These are phyloP conservation scores for Pangasius mekongensis DNA, from an alignment of 2,797 vertebrate genomes.

Conservation along the genomic window DNA sequence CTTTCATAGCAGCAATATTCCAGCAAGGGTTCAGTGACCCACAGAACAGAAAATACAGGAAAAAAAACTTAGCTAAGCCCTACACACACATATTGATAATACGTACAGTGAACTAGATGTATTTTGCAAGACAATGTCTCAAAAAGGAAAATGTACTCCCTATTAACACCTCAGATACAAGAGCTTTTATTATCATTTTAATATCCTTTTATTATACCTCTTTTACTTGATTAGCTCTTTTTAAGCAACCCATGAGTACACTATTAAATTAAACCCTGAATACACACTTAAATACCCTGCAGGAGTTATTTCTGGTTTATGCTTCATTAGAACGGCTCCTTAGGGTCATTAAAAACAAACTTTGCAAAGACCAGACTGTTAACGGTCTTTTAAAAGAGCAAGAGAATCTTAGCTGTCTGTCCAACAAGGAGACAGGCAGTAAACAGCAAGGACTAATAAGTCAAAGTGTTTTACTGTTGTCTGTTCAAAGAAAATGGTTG, in stretches of 20 bases:
- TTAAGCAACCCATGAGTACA: not conserved
- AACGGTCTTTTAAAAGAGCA: not conserved
- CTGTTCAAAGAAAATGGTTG: not conserved
- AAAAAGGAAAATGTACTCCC: not conserved
- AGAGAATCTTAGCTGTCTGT: not conserved
- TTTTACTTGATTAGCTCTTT: not conserved
- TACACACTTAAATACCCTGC: not conserved
- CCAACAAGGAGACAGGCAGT: not conserved
- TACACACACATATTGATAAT: not conserved
- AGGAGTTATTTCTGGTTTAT: not conserved
- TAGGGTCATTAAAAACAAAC: not conserved
- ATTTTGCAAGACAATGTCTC: not conserved
- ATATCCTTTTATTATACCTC: not conserved
- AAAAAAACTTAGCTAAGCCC: no score
- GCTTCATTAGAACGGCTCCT: not conserved
- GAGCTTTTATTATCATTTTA: not conserved
- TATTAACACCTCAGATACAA: not conserved
- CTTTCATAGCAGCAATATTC: not conserved
- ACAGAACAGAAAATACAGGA: no score
- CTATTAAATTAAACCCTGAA: not conserved
- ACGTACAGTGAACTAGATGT: not conserved
- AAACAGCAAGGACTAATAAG: not conserved
- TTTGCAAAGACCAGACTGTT: not conserved
- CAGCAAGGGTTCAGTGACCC: not conserved
- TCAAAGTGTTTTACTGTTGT: not conserved